phyloP scores from a whole-genome alignment of 2,797 vertebrate genomes.

The Falco columbarius region DNA sequence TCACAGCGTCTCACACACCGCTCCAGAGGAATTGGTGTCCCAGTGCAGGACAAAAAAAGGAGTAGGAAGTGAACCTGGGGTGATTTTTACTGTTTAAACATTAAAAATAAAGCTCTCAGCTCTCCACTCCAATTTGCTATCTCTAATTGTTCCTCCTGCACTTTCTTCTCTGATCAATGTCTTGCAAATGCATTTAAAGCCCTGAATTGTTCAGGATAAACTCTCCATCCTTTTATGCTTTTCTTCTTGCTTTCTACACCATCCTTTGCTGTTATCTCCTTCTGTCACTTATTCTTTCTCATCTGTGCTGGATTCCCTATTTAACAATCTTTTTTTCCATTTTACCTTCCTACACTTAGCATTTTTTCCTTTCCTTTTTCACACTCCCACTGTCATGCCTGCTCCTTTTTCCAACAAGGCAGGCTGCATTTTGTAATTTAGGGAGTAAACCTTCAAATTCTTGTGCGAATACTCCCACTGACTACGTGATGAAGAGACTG shows the following conservation, averaged over 20 bases:
- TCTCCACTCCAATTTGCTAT: neutral
- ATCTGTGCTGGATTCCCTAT: fast-evolving
- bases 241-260: neutral
- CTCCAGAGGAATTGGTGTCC: neutral
- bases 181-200: neutral
- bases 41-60: neutral
- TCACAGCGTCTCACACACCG: neutral
- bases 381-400: neutral
- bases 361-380: neutral
- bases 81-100: neutral
- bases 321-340: neutral
- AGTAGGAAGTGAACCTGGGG: neutral
- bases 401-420: neutral
- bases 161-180: neutral
- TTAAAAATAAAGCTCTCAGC: neutral
- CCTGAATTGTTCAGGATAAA: neutral
- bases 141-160: neutral
- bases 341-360: neutral
- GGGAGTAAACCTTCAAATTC: slow-evolving; percentile 9
- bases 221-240: neutral
- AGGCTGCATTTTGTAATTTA: neutral
- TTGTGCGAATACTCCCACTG: neutral
- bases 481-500: neutral
- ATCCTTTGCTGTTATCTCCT: neutral
- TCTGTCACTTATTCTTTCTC: neutral